phyloP scores from a whole-genome alignment of 2,888 invertebrate genomes.

The Euproctis similis region DNA sequence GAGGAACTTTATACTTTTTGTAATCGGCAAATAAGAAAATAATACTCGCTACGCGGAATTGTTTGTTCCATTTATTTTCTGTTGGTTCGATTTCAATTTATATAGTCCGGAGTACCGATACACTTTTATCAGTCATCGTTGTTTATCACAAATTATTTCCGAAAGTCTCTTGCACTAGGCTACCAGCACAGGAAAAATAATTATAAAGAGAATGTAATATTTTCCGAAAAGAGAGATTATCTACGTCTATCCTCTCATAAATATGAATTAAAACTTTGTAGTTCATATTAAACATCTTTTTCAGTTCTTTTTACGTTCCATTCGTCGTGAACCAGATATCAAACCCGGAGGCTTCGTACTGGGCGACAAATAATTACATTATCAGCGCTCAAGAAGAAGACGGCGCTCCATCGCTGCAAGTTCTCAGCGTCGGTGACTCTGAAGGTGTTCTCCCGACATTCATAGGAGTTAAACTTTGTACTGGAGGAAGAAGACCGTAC shows the following conservation, averaged over 20 bases:
- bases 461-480: conserved; percentile 52
- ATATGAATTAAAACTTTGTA: no score
- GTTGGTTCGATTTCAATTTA: no score
- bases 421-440: conserved; percentile 79
- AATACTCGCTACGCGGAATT: no score
- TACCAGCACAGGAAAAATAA: background rate
- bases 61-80: no score
- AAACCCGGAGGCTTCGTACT: conserved; percentile 73
- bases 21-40: no score
- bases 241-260: no score
- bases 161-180: no score
- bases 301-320: conserved; percentile 78
- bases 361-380: conserved; percentile 83
- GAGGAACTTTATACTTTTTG: no score
- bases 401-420: conserved; percentile 45
- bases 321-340: conserved; percentile 79
- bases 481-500: conserved; percentile 61
- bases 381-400: conserved; percentile 79
- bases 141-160: no score
- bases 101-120: no score
- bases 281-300: background rate
- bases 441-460: conserved; percentile 81
- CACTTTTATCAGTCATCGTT: no score
- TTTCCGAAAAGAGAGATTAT: background rate
- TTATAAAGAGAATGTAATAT: background rate